A percentile compares a stretch with the other conserved stretches of the same genome.
Evolutionary conservation across 2,888 invertebrate genomes (phyloP).

Genomic region (Eupithecia tripunctaria): DNA sequence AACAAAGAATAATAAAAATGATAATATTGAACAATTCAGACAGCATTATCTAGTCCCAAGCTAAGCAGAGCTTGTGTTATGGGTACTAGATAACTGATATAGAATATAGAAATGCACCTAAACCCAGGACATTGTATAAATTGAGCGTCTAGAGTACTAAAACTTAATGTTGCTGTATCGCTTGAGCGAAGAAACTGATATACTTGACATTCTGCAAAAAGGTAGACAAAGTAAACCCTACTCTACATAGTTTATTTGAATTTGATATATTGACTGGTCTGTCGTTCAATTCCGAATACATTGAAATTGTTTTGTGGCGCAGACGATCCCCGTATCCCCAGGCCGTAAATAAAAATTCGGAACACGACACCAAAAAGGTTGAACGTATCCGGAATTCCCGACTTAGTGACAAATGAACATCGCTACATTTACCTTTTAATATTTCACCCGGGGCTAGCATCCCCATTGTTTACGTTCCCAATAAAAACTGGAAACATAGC

Average conservation of each 20-base stretch:
- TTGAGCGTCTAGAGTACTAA: neutral
- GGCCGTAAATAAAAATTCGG: neutral
- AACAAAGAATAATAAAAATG: no score
- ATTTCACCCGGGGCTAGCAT: slow-evolving; percentile 18
- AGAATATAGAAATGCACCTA: neutral
- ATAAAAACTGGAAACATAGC: slow-evolving; percentile 35
- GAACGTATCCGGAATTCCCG: neutral
- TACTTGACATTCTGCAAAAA: neutral
- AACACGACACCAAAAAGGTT: neutral
- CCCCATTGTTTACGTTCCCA: slow-evolving; percentile 29
- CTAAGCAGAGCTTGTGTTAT: no score
- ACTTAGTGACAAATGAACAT: slow-evolving; percentile 17
- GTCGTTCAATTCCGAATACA: neutral
- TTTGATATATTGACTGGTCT: neutral
- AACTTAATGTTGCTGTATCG: neutral
- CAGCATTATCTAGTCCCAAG: no score
- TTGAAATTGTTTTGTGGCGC: neutral
- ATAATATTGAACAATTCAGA: no score
- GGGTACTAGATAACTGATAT: no score
- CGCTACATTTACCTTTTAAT: slow-evolving; percentile 6
- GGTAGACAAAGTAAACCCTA: neutral
- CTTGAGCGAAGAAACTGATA: neutral
- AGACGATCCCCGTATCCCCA: neutral
- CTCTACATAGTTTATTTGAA: neutral
- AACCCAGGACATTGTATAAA: neutral